Percentiles rank a stretch among this genome's conserved stretches.
These are phyloP conservation scores for Drosophila bipectinata DNA, from an alignment of 1,140 invertebrate species.

Conservation along the genomic window DNA sequence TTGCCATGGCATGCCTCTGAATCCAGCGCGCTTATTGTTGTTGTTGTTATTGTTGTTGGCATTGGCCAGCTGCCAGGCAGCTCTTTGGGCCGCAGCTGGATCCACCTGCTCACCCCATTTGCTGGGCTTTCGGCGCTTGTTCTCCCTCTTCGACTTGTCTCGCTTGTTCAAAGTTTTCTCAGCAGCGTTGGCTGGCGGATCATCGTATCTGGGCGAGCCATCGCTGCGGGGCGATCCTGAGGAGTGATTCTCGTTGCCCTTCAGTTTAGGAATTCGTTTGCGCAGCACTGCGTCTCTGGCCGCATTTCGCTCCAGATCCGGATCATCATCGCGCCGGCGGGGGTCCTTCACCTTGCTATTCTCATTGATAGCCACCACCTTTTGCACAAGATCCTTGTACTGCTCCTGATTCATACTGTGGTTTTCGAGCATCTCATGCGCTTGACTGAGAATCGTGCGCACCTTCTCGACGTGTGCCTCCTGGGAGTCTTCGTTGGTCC, in stretches of 20 bases:
- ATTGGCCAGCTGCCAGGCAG: conserved; percentile 64
- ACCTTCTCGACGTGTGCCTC: conserved; percentile 87
- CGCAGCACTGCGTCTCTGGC: conserved; percentile 73
- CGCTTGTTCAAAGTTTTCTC: conserved; percentile 34
- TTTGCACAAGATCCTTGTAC: conserved; percentile 91
- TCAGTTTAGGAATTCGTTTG: conserved; percentile 77
- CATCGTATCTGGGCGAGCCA: conserved; percentile 64
- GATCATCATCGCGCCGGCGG: conserved; percentile 86
- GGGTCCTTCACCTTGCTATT: conserved; percentile 91
- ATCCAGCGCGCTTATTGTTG: conserved; percentile 30
- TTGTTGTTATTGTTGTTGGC: conserved; percentile 45
- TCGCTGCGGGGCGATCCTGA: conserved; percentile 56
- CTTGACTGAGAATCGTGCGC: conserved; percentile 92
- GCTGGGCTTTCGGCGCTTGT: conserved; percentile 69
- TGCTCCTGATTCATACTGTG: conserved; percentile 91
- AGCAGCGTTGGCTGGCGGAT: conserved; percentile 16
- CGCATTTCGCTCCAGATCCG: conserved; percentile 62
- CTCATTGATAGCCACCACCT: conserved; percentile 91
- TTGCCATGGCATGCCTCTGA: conserved; percentile 70
- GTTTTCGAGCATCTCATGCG: conserved; percentile 90
- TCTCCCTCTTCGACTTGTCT: conserved; percentile 48
- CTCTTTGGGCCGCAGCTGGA: conserved; percentile 50
- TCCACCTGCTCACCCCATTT: conserved; percentile 79
- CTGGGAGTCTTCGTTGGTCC: conserved; percentile 83
- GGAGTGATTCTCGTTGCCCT: conserved; percentile 58